Conservation (phyloP, 1,140 invertebrate genomes). For the Stegodyphus mimosarum region DNA sequence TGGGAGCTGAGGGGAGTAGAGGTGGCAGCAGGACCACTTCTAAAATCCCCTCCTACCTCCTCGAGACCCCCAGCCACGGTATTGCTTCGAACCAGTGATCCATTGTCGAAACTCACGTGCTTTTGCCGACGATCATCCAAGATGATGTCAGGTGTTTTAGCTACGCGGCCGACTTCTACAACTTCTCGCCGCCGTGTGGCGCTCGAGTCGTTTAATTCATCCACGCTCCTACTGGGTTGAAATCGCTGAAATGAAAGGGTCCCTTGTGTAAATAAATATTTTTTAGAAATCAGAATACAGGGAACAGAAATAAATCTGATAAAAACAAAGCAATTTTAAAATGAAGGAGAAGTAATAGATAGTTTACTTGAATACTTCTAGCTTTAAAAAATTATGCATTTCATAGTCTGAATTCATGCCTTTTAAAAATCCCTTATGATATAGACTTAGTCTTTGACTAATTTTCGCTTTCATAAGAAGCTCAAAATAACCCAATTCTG, state of each 20-base stretch:
- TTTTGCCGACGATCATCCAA: constrained; percentile 72
- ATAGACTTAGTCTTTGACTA: too few relatives aligned
- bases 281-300: too few relatives aligned
- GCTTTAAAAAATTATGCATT: too few relatives aligned
- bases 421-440: too few relatives aligned
- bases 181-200: constrained; percentile 12
- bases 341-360: too few relatives aligned
- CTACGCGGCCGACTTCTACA: constrained; percentile 32
- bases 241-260: constrained; percentile 11
- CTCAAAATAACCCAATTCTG: too few relatives aligned
- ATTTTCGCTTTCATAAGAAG: too few relatives aligned
- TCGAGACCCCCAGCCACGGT: constrained; percentile 63
- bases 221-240: constrained; percentile 58
- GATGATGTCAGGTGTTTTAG: constrained; percentile 66
- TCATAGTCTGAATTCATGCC: too few relatives aligned
- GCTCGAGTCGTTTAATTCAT: constrained; percentile 60
- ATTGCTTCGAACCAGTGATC: constrained; percentile 63
- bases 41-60: constrained; percentile 57
- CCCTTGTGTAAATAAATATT: not conserved
- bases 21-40: constrained; percentile 61
- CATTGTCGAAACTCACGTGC: constrained; percentile 86
- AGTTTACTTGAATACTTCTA: too few relatives aligned
- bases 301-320: too few relatives aligned
- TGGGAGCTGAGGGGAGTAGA: constrained; percentile 62
- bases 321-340: too few relatives aligned